A percentile compares a stretch with the other conserved stretches of the same genome.
Conservation (phyloP, 2,888 invertebrate species). For the Podotricha telesiphe region DNA sequence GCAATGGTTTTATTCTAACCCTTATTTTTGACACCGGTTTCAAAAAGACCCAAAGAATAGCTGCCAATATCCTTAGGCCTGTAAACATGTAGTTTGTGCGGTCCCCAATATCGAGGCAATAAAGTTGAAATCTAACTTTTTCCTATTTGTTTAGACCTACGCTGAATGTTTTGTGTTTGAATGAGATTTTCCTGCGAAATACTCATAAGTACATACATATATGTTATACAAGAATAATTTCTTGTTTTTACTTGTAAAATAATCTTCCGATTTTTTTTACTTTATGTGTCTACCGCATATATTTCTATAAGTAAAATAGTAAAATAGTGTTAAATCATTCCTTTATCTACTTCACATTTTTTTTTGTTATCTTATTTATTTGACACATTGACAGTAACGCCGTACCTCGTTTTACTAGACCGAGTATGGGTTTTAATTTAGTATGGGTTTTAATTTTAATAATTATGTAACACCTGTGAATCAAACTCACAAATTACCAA, state of each 20-base stretch:
- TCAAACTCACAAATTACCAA: too few relatives aligned
- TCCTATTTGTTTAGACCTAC: slow-evolving; percentile 23
- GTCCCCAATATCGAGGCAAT: slow-evolving; percentile 23
- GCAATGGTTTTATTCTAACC: background rate
- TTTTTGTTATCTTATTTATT: too few relatives aligned
- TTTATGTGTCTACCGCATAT: too few relatives aligned
- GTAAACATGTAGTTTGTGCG: slow-evolving; percentile 22
- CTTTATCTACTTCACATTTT: too few relatives aligned
- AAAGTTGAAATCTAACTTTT: slow-evolving; percentile 15
- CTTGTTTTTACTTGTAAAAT: background rate
- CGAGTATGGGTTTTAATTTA: too few relatives aligned
- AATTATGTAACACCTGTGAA: too few relatives aligned
- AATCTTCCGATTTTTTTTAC: background rate
- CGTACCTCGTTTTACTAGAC: too few relatives aligned
- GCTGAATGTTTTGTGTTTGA: slow-evolving; percentile 5
- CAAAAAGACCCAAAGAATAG: slow-evolving; percentile 7
- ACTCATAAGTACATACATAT: background rate
- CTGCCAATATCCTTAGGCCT: slow-evolving; percentile 23
- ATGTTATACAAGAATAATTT: background rate
- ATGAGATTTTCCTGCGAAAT: slow-evolving; percentile 9
- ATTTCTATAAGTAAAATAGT: too few relatives aligned
- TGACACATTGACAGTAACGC: too few relatives aligned
- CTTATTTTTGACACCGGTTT: slow-evolving; percentile 48
- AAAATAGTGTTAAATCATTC: too few relatives aligned
- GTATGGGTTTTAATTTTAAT: too few relatives aligned